These are phyloP conservation scores for Hyposoter didymator DNA, from an alignment of 2,888 invertebrate species.

Conservation along the genomic window DNA sequence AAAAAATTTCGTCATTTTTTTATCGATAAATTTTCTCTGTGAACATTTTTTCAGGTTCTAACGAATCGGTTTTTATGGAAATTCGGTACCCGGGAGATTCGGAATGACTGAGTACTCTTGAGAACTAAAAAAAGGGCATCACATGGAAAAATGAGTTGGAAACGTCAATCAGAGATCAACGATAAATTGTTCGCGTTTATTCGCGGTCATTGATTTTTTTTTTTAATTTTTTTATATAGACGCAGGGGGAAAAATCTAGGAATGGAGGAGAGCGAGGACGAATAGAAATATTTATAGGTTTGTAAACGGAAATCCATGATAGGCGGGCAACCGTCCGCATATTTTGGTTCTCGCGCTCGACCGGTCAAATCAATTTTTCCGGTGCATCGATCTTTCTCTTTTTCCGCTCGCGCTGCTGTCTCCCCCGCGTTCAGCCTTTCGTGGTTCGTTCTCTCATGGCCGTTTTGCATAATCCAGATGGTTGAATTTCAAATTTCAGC, in stretches of 20 bases:
- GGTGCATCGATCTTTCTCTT: constrained; percentile 61
- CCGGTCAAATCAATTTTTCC: constrained; percentile 80
- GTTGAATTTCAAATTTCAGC: constrained; percentile 79
- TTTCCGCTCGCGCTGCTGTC: constrained; percentile 46
- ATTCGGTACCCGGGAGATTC: constrained; percentile 19
- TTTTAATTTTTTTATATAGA: background rate
- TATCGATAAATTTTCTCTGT: background rate
- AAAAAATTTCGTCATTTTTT: background rate
- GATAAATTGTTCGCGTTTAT: constrained; percentile 49
- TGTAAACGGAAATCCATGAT: constrained; percentile 63
- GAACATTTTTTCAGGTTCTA: constrained; percentile 19
- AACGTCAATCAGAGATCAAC: constrained; percentile 29
- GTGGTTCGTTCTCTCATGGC: constrained; percentile 54
- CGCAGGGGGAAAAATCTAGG: background rate
- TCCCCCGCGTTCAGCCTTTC: constrained; percentile 45
- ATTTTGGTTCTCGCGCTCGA: constrained; percentile 74
- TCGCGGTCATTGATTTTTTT: background rate
- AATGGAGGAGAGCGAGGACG: constrained; percentile 4
- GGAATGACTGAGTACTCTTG: constrained; percentile 4
- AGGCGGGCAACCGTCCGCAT: constrained; percentile 63
- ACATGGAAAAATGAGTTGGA: constrained; percentile 27
- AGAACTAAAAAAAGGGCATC: constrained; percentile 10
- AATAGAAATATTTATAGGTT: constrained; percentile 48
- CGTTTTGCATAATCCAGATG: constrained; percentile 79
- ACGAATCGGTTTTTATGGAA: constrained; percentile 2